Evolutionary conservation across 1,140 invertebrate species (phyloP), one percentile per base, ranked within the genome.

Genomic region (Lordiphosa mommai): DNA sequence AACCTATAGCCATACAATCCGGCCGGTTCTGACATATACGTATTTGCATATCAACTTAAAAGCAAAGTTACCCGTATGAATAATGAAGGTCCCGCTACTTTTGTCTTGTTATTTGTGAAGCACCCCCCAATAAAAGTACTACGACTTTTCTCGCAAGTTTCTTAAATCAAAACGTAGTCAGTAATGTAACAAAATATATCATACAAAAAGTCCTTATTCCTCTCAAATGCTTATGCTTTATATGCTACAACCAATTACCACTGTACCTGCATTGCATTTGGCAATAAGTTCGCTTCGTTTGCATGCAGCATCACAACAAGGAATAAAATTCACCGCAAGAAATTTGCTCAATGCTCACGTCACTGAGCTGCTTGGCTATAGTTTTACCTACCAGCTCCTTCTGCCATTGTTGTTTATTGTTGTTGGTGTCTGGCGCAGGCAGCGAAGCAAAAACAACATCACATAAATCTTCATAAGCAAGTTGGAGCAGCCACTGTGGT

Each of bases 401-500:
- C 30, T 33, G n/a, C 4, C 57, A 7, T 14, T 44, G 36, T 52
- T 23, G 57, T 46, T n/a, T 48, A 4, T 51, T 56, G 27, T n/a
- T 60, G n/a, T 50, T 59, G 47, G 60, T 71, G 71, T 73, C 71
- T 76, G 76, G 38, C 46, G 32, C 30, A 82, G 71, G 76, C 74
- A 69, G 70, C 50, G 43, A 48, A 57, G 70, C 64, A 80, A 79
- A 66, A 79, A 77, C 59, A 74, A 73, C 49, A 51, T 46, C 48
- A 51, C 71, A 80, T 80, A 80, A 80, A 82, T 80, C 74, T 80
- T 82, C 61, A 80, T 80, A 82, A 80, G 74, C 71, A 61, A 80
- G 60, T 80, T 82, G 40, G 34, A 38, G 74, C 61, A 66, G 51
- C 66, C 61, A 27, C 71, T 74, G 57, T 41, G 52, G 55, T 53